Evolutionary conservation across 2,888 invertebrate genomes (phyloP), one percentile per base, ranked within the genome.

Genomic region (Uropetala carovei): DNA sequence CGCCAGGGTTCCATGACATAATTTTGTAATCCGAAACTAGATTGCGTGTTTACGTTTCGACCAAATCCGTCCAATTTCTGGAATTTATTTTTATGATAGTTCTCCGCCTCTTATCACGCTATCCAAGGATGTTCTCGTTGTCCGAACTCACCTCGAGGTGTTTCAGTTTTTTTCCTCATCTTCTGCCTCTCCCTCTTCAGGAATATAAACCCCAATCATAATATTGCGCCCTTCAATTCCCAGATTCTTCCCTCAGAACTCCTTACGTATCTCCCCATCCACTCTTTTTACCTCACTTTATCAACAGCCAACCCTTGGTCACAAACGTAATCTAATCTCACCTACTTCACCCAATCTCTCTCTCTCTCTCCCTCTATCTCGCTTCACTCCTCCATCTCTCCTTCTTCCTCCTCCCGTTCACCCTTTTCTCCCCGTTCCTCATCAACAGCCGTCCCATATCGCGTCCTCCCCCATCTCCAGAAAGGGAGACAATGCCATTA

Each of bases 401-500:
- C 82, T 57, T 64, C 82, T 57, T 64, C 8, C 64, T n/a, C 64
- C 11, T n/a, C 83, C n/a, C 56, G 18, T n/a, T 10, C n/a, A 18
- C 56, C 83, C 18, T 30, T 43, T 27, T 43, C 56, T n/a, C n/a
- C 27, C 57, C 10, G 10, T n/a, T 56, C 83, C 83, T 83, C 83
- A 83, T 83, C 56, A 83, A 83, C 83, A 83, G 83, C 83, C 83
- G n/a, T 27, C 16, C 43, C 27, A 30, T 82, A 11, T n/a, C 14
- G 16, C 83, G 18, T 56, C 27, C 43, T 57, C 82, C 43, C 43
- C 82, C 56, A n/a, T 18, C 64, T 60, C 75, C 27, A 75, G n/a
- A 43, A 64, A 43, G 89, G 30, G n/a, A 89, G 89, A 60, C 89
- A 89, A 89, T 89, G 64, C 68, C 89, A 89, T 89, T 89, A 89